Percentiles rank a stretch among this genome's conserved stretches.
Evolutionary conservation across 1,140 invertebrate genomes (phyloP).

Genomic region (Drosophila subpulchrella): DNA sequence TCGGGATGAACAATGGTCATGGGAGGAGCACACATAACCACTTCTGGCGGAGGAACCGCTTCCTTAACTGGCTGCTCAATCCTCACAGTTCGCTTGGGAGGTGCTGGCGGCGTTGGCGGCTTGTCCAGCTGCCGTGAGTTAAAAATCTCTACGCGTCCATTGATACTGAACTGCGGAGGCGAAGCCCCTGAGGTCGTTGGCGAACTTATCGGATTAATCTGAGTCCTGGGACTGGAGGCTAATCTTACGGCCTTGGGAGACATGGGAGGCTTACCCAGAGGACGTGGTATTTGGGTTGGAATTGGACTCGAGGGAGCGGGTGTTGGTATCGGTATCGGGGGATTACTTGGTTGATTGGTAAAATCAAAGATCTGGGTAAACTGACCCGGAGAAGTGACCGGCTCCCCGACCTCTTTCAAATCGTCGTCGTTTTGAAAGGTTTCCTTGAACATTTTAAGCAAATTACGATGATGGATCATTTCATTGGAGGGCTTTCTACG

Average conservation of each 20-base stretch:
- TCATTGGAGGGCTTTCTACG: conserved; percentile 82
- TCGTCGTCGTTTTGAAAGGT: conserved; percentile 80
- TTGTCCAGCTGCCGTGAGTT: conserved; percentile 71
- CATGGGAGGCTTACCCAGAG: conserved; percentile 77
- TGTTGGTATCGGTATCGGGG: conserved; percentile 22
- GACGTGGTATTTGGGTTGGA: conserved; percentile 72
- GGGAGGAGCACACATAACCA: conserved; percentile 75
- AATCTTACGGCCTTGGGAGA: conserved; percentile 71
- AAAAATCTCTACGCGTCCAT: conserved; percentile 80
- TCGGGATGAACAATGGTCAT: conserved; percentile 75
- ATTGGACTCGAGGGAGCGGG: conserved; percentile 17
- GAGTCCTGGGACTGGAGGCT: conserved; percentile 13
- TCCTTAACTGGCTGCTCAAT: conserved; percentile 23
- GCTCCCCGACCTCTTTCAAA: conserved; percentile 56
- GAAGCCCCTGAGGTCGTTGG: conserved; percentile 18
- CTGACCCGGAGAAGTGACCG: conserved; percentile 39
- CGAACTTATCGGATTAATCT: conserved; percentile 15
- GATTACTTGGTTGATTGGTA: conserved; percentile 38
- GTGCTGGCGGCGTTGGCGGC: conserved; percentile 59
- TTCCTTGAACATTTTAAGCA: conserved; percentile 81
- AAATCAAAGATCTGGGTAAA: conserved; percentile 69
- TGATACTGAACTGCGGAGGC: conserved; percentile 71
- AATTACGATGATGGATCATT: conserved; percentile 79
- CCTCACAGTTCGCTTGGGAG: conserved; percentile 42
- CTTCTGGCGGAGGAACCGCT: conserved; percentile 41